Percentiles rank a stretch among this genome's conserved stretches.
phyloP scores from a whole-genome alignment of 1,140 invertebrate genomes.

The Cydia pomonella region DNA sequence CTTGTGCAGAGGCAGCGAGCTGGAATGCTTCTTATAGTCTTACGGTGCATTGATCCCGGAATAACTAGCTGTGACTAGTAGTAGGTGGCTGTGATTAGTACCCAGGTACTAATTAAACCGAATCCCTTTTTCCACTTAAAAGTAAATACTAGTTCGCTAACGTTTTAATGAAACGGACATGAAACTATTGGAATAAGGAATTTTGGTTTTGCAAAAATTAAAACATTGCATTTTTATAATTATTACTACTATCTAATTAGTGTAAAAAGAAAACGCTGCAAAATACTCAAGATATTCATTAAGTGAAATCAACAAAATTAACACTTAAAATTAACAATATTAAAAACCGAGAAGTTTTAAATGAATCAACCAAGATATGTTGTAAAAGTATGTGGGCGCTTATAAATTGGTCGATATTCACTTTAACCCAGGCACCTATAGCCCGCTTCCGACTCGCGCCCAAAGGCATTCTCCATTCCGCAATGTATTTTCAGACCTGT shows the following conservation, averaged over 20 bases:
- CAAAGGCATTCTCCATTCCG: not conserved
- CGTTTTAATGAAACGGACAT: not conserved
- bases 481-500: too few species aligned
- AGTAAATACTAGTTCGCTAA: not conserved
- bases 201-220: not conserved
- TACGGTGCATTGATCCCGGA: not conserved
- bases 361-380: not conserved
- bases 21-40: not conserved
- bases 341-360: too few species aligned
- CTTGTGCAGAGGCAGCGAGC: not conserved
- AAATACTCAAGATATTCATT: not conserved
- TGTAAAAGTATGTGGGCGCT: too few species aligned
- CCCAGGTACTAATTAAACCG: not conserved
- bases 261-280: not conserved
- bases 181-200: not conserved
- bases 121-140: not conserved
- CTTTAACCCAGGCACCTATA: not conserved
- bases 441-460: not conserved
- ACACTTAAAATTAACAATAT: too few species aligned
- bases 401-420: not conserved
- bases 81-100: not conserved
- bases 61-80: slow-evolving; percentile 19
- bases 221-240: too few species aligned
- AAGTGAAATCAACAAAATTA: not conserved
- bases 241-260: too few species aligned